Conservation (phyloP, 1,140 invertebrate species). For the Dendrolimus kikuchii region DNA sequence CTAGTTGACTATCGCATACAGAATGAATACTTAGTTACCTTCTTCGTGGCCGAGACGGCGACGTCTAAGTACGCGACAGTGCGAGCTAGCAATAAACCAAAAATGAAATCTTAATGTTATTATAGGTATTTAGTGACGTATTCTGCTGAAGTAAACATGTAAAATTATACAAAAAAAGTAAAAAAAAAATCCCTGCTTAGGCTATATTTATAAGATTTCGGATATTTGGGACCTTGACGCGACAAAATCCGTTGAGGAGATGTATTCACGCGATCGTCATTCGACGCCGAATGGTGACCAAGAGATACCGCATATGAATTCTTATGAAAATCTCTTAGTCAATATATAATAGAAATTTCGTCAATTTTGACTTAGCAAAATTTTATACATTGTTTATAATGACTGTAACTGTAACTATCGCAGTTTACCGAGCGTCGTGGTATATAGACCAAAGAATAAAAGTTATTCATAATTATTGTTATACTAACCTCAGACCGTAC, state of each 20-base stretch:
- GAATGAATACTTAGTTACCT: constrained; percentile 49
- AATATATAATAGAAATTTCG: constrained; percentile 68
- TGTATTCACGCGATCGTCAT: constrained; percentile 26
- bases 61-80: constrained; percentile 31
- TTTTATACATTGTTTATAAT: constrained; percentile 70
- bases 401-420: constrained; percentile 50
- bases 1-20: constrained; percentile 65
- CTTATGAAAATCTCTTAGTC: constrained; percentile 71
- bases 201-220: constrained; percentile 63
- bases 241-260: constrained; percentile 41
- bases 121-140: constrained; percentile 64
- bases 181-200: constrained; percentile 70
- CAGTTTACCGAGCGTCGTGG: constrained; percentile 48
- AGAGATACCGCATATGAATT: constrained; percentile 60
- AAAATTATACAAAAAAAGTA: constrained; percentile 65
- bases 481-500: constrained; percentile 67
- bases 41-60: constrained; percentile 20
- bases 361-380: constrained; percentile 72
- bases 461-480: constrained; percentile 59
- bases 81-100: constrained; percentile 69
- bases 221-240: constrained; percentile 62
- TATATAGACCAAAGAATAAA: constrained; percentile 66
- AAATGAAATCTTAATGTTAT: constrained; percentile 66
- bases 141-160: constrained; percentile 66
- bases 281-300: constrained; percentile 21